Base-by-base conservation (phyloP, 92 coral and sea anemone species). In the Metridium senile region DNA sequence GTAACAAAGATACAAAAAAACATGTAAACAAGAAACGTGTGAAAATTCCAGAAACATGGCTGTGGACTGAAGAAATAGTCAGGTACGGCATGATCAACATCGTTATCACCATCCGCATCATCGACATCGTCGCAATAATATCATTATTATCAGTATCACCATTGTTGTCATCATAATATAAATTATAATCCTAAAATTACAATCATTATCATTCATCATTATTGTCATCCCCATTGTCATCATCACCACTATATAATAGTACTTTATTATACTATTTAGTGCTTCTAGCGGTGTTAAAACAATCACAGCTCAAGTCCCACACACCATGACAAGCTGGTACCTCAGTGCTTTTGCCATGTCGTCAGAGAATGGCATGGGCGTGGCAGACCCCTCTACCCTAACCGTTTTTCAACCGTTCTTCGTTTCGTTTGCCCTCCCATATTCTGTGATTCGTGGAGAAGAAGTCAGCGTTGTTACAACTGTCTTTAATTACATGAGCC, bases 361-460 rank as follows among this genome's bases (percentile, higher is more conserved):
- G 30, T 62, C 78, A 19, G 52, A 63, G 49, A 58, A 85, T 67
- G 98, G 98, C 1, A 75, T 94, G n/a, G 98, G 98, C 8, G 76
- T 94, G 32, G 85, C 98, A 33, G 43, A 84, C 8, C 88, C 97
- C 23, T 53, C 94, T 19, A 62, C 88, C 6, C 80, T 94, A 30
- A 92, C 84, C 51, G 91, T 70, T 29, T 94, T 89, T 70, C 89
- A 89, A 59, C 93, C 97, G 0, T 92, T 92, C 91, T 94, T 94
- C 74, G 89, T 94, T 64, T 88, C 89, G 10, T 72, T 92, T 28
- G 89, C 94, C 28, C 90, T 92, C 11, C 98, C 98, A 29, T 94
- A 94, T 83, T 94, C 97, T 3, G 91, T 94, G 59, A 89, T 92
- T 61, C 84, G 98, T 65, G 98, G 95, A 33, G 98, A 94, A 71